Evolutionary conservation across 2,797 vertebrate genomes (phyloP), one percentile per base, ranked within the genome.

Genomic region (Poeciliopsis presidionis): DNA sequence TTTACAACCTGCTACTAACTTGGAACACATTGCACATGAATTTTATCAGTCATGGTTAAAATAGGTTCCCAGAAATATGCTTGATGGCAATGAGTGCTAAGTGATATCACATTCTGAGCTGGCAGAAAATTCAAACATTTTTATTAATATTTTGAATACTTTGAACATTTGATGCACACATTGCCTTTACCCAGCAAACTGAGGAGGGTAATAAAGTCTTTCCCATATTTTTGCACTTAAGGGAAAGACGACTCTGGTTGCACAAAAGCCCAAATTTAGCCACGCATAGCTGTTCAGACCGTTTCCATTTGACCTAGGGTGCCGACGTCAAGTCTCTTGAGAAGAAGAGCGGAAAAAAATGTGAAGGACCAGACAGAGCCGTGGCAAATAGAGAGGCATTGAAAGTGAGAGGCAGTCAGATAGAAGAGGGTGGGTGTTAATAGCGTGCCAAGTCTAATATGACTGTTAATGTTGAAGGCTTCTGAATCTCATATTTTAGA

Each of bases 401-500:
- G 39, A 53, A 30, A 75, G 18, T n/a, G 49, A 77, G 77, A 77
- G 57, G 49, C 72, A 78, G 81, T 79, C 41, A 80, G 78, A 82
- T 69, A 74, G 82, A 76, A 82, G 72, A 85, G 69, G 72, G 28
- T 77, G 77, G 76, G 79, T 85, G 87, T 89, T 92, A 89, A 89
- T 88, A 84, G 82, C 77, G 57, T 85, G 91, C 86, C 89, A 90
- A 86, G 87, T 87, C 75, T 83, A 84, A 88, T 88, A 85, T 36
- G 16, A 53, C 72, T 5, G 20, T 74, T 36, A 51, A 73, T 76
- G 87, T 88, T 81, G 67, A 88, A 83, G 83, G 75, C 84, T 78
- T 87, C 87, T 87, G 88, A 89, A 89, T 76, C 84, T 84, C 77
- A 86, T 86, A 90, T 88, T 91, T 89, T 77, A 90, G 83, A 85